Evolutionary conservation across 2,888 invertebrate species (phyloP).

Genomic region (Steromphala cineraria): DNA sequence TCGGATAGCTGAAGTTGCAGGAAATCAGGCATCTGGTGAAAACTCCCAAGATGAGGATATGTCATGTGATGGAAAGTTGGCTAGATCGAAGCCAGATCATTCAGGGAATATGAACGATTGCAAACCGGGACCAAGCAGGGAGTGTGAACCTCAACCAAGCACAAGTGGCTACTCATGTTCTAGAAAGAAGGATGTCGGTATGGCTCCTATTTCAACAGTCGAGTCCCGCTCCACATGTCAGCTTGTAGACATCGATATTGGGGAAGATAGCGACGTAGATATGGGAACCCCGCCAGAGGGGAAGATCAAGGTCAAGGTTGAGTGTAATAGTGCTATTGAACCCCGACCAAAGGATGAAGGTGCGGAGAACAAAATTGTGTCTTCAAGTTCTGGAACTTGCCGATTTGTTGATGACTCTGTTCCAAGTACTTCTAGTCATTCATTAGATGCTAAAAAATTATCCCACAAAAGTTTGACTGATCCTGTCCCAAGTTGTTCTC

Average conservation of each 20-base stretch:
- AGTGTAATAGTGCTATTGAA: neutral
- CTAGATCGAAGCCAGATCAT: neutral
- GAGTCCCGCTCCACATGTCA: neutral
- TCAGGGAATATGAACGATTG: neutral
- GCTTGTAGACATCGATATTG: slow-evolving; percentile 11
- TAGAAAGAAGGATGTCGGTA: neutral
- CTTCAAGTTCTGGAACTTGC: neutral
- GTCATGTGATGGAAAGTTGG: neutral
- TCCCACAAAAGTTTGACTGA: too few species aligned
- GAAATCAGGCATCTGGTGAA: neutral
- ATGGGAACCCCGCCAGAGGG: neutral
- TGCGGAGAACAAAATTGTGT: neutral
- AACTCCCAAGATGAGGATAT: neutral
- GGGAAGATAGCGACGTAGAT: neutral
- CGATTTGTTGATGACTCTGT: too few species aligned
- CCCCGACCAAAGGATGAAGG: neutral
- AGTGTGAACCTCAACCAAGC: neutral
- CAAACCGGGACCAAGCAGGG: neutral
- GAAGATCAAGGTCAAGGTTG: slow-evolving; percentile 15
- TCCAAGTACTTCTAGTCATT: too few species aligned
- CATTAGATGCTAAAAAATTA: too few species aligned
- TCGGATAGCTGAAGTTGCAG: neutral
- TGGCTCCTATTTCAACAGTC: neutral
- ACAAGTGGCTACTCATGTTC: neutral
- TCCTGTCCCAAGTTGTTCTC: too few species aligned